These are phyloP conservation scores for Polypedilum pembai DNA, from an alignment of 1,140 invertebrate genomes.

Conservation along the genomic window DNA sequence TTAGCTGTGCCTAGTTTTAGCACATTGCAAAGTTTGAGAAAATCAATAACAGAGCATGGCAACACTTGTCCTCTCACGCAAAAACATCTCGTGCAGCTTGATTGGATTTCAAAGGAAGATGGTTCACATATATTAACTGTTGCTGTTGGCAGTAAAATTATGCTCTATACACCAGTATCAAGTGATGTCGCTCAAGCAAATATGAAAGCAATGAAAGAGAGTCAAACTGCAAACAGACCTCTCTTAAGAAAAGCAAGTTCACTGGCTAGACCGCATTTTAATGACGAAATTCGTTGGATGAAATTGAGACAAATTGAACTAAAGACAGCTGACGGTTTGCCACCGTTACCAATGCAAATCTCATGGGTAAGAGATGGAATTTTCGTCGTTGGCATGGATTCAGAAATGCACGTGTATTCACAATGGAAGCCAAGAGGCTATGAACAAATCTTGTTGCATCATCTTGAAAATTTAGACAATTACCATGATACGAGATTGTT, in stretches of 20 bases:
- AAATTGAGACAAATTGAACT: slow-evolving; percentile 84
- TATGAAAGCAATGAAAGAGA: slow-evolving; percentile 78
- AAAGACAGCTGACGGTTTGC: slow-evolving; percentile 88
- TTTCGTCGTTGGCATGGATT: slow-evolving; percentile 97
- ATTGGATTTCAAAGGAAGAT: slow-evolving; percentile 99
- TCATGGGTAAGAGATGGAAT: slow-evolving; percentile 98
- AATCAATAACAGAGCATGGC: slow-evolving; percentile 83
- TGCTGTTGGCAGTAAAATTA: slow-evolving; percentile 86
- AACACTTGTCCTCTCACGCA: slow-evolving; percentile 82
- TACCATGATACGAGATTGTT: slow-evolving; percentile 64
- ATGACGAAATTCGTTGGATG: slow-evolving; percentile 92
- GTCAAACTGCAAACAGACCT: slow-evolving; percentile 67
- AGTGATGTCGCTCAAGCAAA: slow-evolving; percentile 86
- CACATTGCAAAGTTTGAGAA: slow-evolving; percentile 78
- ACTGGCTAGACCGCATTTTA: slow-evolving; percentile 71
- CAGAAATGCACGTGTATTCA: slow-evolving; percentile 98
- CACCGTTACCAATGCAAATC: slow-evolving; percentile 94
- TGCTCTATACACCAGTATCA: slow-evolving; percentile 76
- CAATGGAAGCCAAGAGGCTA: slow-evolving; percentile 77
- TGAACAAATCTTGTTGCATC: slow-evolving; percentile 36
- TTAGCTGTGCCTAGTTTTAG: slow-evolving; percentile 88
- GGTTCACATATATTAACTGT: slow-evolving; percentile 97
- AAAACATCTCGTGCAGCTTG: slow-evolving; percentile 85
- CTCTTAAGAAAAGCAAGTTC: slow-evolving; percentile 81
- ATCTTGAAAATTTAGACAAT: slow-evolving; percentile 47